Percentiles rank a stretch among this genome's conserved stretches.
Evolutionary conservation across 2,888 invertebrate genomes (phyloP).

Genomic region (Machimus atricapillus): DNA sequence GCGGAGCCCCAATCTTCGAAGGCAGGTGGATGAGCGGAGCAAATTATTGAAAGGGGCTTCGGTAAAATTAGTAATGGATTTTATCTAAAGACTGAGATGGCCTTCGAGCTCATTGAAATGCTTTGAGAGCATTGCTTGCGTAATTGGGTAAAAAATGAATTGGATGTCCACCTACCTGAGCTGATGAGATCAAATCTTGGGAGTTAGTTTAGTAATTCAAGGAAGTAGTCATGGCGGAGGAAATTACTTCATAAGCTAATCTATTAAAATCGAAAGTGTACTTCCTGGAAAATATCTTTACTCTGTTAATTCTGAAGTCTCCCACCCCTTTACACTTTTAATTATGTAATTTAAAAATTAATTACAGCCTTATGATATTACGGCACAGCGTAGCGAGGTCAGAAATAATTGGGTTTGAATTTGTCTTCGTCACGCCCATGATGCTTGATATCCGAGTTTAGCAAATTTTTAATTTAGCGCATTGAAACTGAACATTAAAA

Average conservation of each 20-base stretch:
- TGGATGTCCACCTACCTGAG: background rate
- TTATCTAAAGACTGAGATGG: background rate
- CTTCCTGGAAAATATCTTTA: background rate
- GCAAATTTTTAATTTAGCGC: no score
- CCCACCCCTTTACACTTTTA: background rate
- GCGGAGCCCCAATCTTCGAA: background rate
- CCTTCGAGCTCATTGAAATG: background rate
- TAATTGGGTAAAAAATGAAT: background rate
- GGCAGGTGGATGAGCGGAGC: background rate
- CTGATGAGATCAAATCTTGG: background rate
- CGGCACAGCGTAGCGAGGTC: background rate
- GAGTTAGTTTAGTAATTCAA: background rate
- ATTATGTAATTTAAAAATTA: background rate
- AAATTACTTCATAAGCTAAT: background rate
- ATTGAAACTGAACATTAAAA: no score
- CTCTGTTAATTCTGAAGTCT: background rate
- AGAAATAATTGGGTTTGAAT: background rate
- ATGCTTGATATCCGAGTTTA: no score
- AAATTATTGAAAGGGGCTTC: background rate
- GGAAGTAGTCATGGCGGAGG: background rate
- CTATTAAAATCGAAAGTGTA: background rate
- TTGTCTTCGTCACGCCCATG: background rate
- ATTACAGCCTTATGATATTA: background rate
- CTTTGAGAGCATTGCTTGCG: background rate
- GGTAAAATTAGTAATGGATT: background rate